phyloP scores from a whole-genome alignment of 2,797 vertebrate species.

The Steatocranus sp. region DNA sequence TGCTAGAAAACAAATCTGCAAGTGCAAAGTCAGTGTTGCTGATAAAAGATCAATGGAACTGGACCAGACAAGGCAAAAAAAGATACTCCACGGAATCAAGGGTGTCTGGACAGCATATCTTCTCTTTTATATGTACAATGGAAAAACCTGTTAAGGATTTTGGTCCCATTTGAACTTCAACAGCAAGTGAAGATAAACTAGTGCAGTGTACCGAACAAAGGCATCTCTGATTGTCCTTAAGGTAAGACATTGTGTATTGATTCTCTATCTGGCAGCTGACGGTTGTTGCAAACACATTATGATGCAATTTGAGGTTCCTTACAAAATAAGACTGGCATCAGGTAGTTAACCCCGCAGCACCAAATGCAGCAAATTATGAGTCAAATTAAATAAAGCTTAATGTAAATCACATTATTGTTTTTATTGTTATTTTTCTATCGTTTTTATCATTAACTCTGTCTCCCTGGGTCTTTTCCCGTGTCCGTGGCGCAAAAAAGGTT shows the following conservation, averaged over 20 bases:
- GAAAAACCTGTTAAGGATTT: not conserved
- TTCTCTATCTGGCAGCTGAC: not conserved
- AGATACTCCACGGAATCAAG: not conserved
- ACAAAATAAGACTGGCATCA: not conserved
- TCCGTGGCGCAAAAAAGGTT: not conserved
- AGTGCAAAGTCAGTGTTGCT: not conserved
- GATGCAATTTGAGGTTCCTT: not conserved
- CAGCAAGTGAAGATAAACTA: not conserved
- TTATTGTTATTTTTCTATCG: fast-evolving
- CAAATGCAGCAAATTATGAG: not conserved
- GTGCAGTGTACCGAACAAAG: not conserved
- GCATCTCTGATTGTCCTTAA: not conserved
- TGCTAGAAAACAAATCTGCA: not conserved
- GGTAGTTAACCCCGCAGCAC: not conserved
- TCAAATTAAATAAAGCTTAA: not conserved
- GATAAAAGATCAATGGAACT: not conserved
- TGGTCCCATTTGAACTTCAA: not conserved
- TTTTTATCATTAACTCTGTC: not conserved
- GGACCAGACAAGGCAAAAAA: not conserved
- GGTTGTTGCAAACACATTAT: not conserved
- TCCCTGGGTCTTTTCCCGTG: not conserved
- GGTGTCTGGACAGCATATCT: not conserved
- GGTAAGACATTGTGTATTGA: not conserved
- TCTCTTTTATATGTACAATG: not conserved
- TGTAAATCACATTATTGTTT: not conserved